These are phyloP conservation scores for Phyllopteryx taeniolatus DNA, from an alignment of 2,113 vertebrate genomes.

Conservation along the genomic window DNA sequence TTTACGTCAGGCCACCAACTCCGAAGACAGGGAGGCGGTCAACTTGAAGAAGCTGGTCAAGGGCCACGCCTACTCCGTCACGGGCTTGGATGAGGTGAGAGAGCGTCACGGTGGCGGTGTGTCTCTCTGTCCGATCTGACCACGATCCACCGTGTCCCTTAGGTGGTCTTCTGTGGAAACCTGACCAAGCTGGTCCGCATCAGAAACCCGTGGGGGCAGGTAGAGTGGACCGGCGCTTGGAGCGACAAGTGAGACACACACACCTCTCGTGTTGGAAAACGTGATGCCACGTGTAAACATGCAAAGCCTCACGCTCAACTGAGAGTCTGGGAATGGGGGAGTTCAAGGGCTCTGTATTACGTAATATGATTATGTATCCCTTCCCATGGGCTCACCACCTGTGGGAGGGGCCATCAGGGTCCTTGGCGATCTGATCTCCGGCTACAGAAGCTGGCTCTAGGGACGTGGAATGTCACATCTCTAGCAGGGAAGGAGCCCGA, in stretches of 20 bases:
- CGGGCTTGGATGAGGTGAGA: constrained; percentile 82
- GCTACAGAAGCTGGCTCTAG: too few species aligned
- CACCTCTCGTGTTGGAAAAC: not conserved
- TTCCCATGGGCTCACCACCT: too few species aligned
- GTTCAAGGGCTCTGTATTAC: too few species aligned
- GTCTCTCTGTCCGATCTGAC: not conserved
- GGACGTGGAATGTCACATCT: too few species aligned
- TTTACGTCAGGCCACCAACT: constrained; percentile 74
- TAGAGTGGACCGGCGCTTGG: constrained; percentile 95
- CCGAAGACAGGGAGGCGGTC: constrained; percentile 82
- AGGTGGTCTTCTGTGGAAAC: constrained; percentile 84
- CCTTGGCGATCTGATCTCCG: too few species aligned
- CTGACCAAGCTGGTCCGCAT: constrained; percentile 83
- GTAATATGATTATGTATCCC: not conserved
- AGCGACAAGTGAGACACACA: constrained; percentile 81
- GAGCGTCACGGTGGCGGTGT: not conserved
- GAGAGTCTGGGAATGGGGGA: not conserved
- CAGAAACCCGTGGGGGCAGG: constrained; percentile 93
- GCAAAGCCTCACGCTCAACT: not conserved
- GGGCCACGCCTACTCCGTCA: constrained; percentile 91
- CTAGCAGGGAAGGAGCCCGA: too few species aligned
- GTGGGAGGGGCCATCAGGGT: too few species aligned
- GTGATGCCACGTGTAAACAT: not conserved
- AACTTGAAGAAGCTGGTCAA: constrained; percentile 96
- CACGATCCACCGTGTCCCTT: not conserved